Base-by-base conservation (phyloP, 2,797 vertebrate species). In the Typhlichthys eigenmanni region DNA sequence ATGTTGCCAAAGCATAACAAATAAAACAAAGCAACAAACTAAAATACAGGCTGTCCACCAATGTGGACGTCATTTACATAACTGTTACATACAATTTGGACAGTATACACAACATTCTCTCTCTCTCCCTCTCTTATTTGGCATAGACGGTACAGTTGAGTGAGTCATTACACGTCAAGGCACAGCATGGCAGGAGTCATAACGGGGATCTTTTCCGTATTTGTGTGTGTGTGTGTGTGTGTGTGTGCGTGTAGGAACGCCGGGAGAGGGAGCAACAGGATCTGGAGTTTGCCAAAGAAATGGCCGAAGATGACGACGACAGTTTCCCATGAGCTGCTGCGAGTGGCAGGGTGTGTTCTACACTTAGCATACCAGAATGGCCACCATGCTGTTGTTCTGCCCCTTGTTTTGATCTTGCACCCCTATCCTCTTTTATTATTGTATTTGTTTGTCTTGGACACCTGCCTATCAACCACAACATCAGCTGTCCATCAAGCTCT, bases 251-350 rank as follows among this genome's bases (percentile, higher is more conserved):
- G 64, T 86, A 98, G 96, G 97, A 98, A 78, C 95, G 97, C 71
- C 92, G 96, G 48, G 97, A 99, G 69, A 90, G 97, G 0, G 97
- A 99, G 82, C 97, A 99, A 85, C 97, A 99, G 84, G 97, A 99
- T 82, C 89, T 98, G 91, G 96, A 98, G 85, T 99, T 99, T 0
- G 96, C 97, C 24, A 98, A 98, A 90, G 97, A 98, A 88, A 98
- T 98, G 97, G 96, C 96, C 0, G 97, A 99, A 82, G 97, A 99
- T 0, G 97, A 98, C 0, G 97, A 99, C 0, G 97, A 99, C 1
- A 96, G 96, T 75, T 99, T 98, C 72, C 96, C 97, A 1, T 98
- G 91, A 97, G 3, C 24, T 24, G 24, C 24, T 24, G 24, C 3
- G 2, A 24, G 24, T 24, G 24, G 24, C 24, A 24, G 24, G 3